A percentile compares a stretch with the other conserved stretches of the same genome.
Conservation (phyloP, 2,888 invertebrate genomes). For the Ceriagrion tenellum region DNA sequence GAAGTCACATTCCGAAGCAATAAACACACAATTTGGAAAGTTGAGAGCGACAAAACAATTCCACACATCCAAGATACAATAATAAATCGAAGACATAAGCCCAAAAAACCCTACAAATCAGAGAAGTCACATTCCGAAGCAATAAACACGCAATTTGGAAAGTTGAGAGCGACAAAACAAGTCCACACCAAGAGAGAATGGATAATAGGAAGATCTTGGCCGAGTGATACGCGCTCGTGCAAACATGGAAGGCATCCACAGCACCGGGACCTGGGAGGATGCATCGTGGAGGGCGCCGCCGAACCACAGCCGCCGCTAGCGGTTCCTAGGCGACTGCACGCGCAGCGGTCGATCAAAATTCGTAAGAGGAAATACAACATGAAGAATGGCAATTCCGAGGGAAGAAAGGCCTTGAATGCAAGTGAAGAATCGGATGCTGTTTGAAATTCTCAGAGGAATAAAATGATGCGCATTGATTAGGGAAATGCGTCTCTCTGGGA, state of each 20-base stretch:
- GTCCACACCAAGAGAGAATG: too few species aligned
- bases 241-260: neutral
- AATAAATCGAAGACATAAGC: too few species aligned
- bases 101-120: neutral
- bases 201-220: neutral
- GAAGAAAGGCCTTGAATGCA: slow-evolving; percentile 36
- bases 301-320: slow-evolving; percentile 13
- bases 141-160: neutral
- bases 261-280: neutral
- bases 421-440: slow-evolving; percentile 13
- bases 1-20: neutral
- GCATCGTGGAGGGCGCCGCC: slow-evolving; percentile 6
- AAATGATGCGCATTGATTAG: slow-evolving; percentile 60
- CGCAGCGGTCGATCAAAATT: slow-evolving; percentile 11
- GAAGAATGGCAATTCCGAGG: neutral
- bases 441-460: slow-evolving; percentile 37
- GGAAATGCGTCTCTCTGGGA: slow-evolving; percentile 19
- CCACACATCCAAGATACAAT: too few species aligned
- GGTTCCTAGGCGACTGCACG: slow-evolving; percentile 45
- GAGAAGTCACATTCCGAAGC: neutral
- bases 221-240: neutral
- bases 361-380: neutral
- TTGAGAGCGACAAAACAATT: neutral
- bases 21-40: neutral
- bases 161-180: neutral